Evolutionary conservation across 2,888 invertebrate species (phyloP).

Genomic region (Exephanes ischioxanthus): DNA sequence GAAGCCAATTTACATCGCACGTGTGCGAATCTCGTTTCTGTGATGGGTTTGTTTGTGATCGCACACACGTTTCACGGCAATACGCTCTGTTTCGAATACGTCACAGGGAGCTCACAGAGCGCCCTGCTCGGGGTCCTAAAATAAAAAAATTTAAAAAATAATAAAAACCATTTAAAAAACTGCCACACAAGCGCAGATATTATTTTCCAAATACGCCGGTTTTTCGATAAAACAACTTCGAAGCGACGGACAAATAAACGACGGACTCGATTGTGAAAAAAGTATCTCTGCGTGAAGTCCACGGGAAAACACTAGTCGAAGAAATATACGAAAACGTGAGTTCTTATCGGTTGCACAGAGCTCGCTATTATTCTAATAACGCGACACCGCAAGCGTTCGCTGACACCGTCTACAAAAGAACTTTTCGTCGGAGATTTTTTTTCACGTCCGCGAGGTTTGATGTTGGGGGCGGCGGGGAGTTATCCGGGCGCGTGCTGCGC

Average conservation of each 20-base stretch:
- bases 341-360: not conserved
- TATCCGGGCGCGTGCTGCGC: not conserved
- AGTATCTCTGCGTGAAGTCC: not conserved
- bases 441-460: constrained; percentile 5
- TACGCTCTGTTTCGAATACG: constrained; percentile 35
- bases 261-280: not conserved
- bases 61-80: constrained; percentile 27
- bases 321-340: constrained; percentile 10
- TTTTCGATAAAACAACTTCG: not conserved
- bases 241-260: constrained; percentile 1
- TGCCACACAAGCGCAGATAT: not conserved
- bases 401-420: constrained; percentile 17
- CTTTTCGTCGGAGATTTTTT: not conserved
- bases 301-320: not conserved
- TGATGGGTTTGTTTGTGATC: constrained; percentile 55
- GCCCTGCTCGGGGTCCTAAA: constrained; percentile 5
- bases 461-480: not conserved
- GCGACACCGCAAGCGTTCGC: constrained; percentile 26
- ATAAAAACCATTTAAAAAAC: not conserved
- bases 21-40: constrained; percentile 9
- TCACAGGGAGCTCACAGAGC: not conserved
- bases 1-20: constrained; percentile 57
- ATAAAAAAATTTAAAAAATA: not conserved
- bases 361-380: constrained; percentile 49
- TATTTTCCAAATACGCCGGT: constrained; percentile 10